Base-by-base conservation (phyloP, 2,113 vertebrate genomes). In the Thalassoma bifasciatum region DNA sequence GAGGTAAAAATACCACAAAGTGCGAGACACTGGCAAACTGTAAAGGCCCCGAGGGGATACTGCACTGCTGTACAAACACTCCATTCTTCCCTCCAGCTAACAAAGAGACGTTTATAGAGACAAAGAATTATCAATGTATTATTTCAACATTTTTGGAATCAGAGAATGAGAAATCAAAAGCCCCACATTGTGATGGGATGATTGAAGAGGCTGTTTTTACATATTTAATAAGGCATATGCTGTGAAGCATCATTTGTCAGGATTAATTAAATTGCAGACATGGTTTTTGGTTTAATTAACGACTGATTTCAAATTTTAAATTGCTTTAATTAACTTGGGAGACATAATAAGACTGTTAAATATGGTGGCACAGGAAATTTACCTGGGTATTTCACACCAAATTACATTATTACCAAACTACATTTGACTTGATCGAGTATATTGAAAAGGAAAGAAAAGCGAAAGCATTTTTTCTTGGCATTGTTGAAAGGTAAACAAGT, bases 1-100 rank as follows among this genome's bases (percentile, higher is more conserved):
- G 73, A 51, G 70, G 60, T 73, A 78, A 81, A 86, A 89, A 82
- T 82, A 83, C 47, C 75, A 47, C 38, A 63, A 52, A 72, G 70
- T 53, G 34, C 42, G 16, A 46, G 51, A 50, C 42, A 46, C 21
- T 38, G 34, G 22, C 36, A 44, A 36, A 40, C 65, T 60, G 24
- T 38, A 57, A 26, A 30, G 42, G 56, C 86, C 10, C 66, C 12
- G 0, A 24, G 70, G 66, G 57, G 17, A 74, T 40, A 76, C 81
- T 54, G 53, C 47, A 14, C 58, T 57, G 37, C 70, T 13, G 3
- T n/a, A 49, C 46, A 1, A n/a, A 49, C 17, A 46, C 44, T 17
- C 16, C 4, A 46, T 1, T 8, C 19, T 9, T n/a, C 38, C 23
- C 7, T 40, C 1, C 6, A 46, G 42, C 42, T 52, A 54, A 47